Conservation (phyloP, 1,140 invertebrate species). For the Sitobion miscanthi region DNA sequence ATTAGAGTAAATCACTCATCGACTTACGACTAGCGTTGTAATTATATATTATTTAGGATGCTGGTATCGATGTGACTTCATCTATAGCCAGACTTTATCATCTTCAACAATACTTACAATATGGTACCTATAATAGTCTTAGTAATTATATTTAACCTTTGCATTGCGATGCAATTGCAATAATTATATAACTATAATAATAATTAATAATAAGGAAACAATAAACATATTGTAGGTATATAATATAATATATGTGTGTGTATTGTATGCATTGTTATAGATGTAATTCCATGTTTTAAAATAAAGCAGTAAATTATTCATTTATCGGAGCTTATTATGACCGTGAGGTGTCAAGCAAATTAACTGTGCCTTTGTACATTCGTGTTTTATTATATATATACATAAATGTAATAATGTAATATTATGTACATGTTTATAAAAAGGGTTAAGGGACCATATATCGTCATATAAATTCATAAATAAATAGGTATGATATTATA, state of each 20-base stretch:
- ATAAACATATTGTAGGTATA: neutral
- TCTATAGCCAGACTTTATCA: neutral
- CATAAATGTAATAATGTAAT: too few species aligned
- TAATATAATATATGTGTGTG: neutral
- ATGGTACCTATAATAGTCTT: neutral
- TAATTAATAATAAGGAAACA: conserved; percentile 9
- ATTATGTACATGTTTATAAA: neutral
- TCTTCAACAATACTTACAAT: neutral
- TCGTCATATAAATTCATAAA: neutral
- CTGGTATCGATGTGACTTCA: neutral
- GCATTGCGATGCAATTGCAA: neutral
- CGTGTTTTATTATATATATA: neutral
- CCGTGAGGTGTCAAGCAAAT: neutral
- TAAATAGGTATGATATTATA: neutral
- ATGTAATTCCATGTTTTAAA: neutral
- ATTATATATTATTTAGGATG: neutral
- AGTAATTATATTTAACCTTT: conserved; percentile 5
- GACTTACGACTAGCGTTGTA: neutral
- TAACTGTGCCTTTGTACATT: neutral
- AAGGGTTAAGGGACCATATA: neutral
- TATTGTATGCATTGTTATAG: neutral
- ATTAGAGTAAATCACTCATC: neutral
- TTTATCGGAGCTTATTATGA: neutral
- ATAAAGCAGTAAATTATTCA: neutral
- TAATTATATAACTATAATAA: conserved; percentile 17